A percentile compares a stretch with the other conserved stretches of the same genome.
Conservation (phyloP, 2,888 invertebrate species). For the Melolontha melolontha region DNA sequence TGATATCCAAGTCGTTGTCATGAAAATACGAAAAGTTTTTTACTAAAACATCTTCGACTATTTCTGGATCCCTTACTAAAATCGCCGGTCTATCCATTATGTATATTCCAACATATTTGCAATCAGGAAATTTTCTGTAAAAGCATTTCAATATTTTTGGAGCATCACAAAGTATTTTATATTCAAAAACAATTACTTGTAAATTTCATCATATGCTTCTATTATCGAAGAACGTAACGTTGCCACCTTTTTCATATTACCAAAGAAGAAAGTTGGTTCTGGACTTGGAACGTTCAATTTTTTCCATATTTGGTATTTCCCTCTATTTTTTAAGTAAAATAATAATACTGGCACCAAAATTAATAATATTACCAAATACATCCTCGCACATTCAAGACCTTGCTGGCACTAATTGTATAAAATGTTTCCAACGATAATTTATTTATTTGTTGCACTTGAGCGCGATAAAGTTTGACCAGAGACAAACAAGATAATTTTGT, state of each 20-base stretch:
- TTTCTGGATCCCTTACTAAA: conserved; percentile 51
- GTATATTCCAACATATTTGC: conserved; percentile 53
- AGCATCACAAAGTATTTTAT: background rate
- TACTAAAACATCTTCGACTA: conserved; percentile 50
- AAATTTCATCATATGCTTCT: conserved; percentile 53
- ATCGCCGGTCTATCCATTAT: conserved; percentile 49
- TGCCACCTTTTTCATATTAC: conserved; percentile 54
- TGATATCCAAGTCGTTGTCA: conserved; percentile 54
- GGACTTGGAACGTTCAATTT: conserved; percentile 54
- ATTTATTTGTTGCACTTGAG: background rate
- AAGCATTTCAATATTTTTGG: background rate
- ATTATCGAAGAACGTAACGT: conserved; percentile 52
- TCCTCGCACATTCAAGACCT: background rate
- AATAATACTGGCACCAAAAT: background rate
- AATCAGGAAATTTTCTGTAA: conserved; percentile 51
- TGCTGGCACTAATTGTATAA: background rate
- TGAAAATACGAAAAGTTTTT: conserved; percentile 56
- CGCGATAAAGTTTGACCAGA: no score
- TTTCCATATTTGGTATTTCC: conserved; percentile 51
- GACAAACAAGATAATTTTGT: no score
- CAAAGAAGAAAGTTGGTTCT: conserved; percentile 50
- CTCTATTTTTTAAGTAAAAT: conserved; percentile 27
- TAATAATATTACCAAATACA: conserved; percentile 8
- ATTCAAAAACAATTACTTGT: conserved; percentile 51
- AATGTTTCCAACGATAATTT: background rate